Evolutionary conservation across 2,113 vertebrate species (phyloP).

Genomic region (Prionailurus viverrinus): DNA sequence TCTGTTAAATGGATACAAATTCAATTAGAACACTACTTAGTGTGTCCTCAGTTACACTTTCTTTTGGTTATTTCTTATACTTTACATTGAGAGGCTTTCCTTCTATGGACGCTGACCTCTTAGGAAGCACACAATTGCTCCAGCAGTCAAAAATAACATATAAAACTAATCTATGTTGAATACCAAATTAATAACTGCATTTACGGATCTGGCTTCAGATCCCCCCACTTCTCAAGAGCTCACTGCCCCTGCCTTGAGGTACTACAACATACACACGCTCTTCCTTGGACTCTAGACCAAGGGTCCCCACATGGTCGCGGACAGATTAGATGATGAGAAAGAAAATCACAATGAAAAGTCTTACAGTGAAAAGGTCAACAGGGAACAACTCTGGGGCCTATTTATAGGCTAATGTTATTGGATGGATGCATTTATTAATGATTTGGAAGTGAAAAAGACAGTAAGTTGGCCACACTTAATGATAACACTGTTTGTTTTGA

Average conservation of each 20-base stretch:
- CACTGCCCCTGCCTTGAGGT: neutral
- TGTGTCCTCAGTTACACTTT: neutral
- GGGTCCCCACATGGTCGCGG: neutral
- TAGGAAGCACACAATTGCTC: neutral
- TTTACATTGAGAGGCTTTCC: conserved; percentile 17
- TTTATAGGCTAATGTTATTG: neutral
- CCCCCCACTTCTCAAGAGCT: neutral
- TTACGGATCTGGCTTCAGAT: conserved; percentile 19
- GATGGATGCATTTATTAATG: conserved; percentile 44
- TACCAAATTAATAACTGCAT: conserved; percentile 6
- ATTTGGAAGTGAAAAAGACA: conserved; percentile 81
- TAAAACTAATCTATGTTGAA: conserved; percentile 26
- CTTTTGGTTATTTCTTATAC: conserved; percentile 32
- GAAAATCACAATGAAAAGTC: conserved; percentile 57
- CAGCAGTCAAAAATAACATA: neutral
- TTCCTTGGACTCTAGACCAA: conserved; percentile 8
- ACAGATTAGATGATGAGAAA: conserved; percentile 11
- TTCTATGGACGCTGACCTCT: neutral
- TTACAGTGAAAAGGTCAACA: conserved; percentile 54
- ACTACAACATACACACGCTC: neutral
- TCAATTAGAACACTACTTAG: conserved; percentile 16
- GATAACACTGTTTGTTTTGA: conserved; percentile 52
- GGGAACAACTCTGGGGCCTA: conserved; percentile 32
- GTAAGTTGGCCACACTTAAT: conserved; percentile 72
- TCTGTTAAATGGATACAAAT: conserved; percentile 48